Evolutionary conservation across 2,797 vertebrate genomes (phyloP).

Genomic region (Spinus olivaceus): DNA sequence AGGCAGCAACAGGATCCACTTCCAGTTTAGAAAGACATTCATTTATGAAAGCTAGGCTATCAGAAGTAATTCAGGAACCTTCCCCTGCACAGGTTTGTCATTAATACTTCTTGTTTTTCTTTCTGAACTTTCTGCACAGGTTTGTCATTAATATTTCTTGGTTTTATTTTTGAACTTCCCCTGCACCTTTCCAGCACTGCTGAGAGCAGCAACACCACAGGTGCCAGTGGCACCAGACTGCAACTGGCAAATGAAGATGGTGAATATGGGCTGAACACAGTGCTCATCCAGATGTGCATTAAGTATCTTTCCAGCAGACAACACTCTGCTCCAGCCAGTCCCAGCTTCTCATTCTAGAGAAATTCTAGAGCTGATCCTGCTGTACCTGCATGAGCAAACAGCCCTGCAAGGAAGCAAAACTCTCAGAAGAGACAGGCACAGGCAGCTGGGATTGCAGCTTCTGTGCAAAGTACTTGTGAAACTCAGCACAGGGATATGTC

Average conservation of each 20-base stretch:
- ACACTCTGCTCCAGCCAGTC: background rate
- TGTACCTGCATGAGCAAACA: accelerated
- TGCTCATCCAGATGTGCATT: accelerated
- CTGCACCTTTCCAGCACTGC: background rate
- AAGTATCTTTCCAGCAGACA: background rate
- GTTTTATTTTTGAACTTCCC: background rate
- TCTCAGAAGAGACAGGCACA: background rate
- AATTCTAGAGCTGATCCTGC: background rate
- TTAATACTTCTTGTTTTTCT: background rate
- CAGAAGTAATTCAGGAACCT: background rate
- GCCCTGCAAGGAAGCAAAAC: background rate
- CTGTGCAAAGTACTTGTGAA: background rate
- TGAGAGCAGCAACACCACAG: background rate
- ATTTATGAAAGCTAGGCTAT: background rate
- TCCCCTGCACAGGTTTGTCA: background rate
- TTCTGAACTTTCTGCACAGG: too few species aligned
- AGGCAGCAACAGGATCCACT: background rate
- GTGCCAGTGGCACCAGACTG: background rate
- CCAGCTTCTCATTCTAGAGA: background rate
- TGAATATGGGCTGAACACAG: background rate
- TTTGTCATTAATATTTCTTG: background rate
- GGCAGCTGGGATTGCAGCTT: background rate
- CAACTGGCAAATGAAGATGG: background rate
- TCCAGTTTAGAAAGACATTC: background rate
- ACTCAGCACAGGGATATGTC: background rate